Evolutionary conservation across 2,113 vertebrate species (phyloP).

Genomic region (Polyodon spathula): DNA sequence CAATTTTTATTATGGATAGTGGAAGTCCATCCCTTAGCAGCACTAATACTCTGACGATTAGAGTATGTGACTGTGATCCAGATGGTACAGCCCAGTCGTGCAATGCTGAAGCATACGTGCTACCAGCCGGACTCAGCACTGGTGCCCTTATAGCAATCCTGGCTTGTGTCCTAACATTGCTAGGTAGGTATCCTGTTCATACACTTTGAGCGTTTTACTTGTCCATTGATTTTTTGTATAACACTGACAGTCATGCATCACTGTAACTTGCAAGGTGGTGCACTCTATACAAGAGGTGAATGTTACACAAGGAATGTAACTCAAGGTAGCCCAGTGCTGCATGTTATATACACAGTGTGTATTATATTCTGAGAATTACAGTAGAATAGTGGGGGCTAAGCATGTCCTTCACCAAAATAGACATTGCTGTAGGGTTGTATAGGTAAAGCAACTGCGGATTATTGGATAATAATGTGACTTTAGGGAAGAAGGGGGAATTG

Average conservation of each 20-base stretch:
- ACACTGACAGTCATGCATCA: constrained; percentile 10
- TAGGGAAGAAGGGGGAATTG: too few species aligned
- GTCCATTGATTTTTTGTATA: constrained; percentile 30
- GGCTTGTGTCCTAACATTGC: constrained; percentile 80
- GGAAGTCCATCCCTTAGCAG: constrained; percentile 86
- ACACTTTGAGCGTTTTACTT: constrained; percentile 1
- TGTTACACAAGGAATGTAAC: too few species aligned
- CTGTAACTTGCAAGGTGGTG: too few species aligned
- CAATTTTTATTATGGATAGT: constrained; percentile 83
- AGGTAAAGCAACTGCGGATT: too few species aligned
- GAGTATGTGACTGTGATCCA: constrained; percentile 79
- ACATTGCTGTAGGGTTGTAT: too few species aligned
- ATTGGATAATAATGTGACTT: too few species aligned
- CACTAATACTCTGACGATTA: constrained; percentile 87
- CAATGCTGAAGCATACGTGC: constrained; percentile 77
- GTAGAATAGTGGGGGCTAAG: too few species aligned
- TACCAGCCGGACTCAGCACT: constrained; percentile 82
- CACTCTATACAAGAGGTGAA: too few species aligned
- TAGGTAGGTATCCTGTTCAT: constrained; percentile 54
- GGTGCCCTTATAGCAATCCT: constrained; percentile 86
- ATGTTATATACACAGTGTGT: too few species aligned
- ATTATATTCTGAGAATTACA: too few species aligned
- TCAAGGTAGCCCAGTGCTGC: too few species aligned
- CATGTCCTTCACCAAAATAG: too few species aligned
- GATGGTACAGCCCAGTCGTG: constrained; percentile 79